Base-by-base conservation (phyloP, 2,888 invertebrate genomes). In the Hydropsyche betteni region DNA sequence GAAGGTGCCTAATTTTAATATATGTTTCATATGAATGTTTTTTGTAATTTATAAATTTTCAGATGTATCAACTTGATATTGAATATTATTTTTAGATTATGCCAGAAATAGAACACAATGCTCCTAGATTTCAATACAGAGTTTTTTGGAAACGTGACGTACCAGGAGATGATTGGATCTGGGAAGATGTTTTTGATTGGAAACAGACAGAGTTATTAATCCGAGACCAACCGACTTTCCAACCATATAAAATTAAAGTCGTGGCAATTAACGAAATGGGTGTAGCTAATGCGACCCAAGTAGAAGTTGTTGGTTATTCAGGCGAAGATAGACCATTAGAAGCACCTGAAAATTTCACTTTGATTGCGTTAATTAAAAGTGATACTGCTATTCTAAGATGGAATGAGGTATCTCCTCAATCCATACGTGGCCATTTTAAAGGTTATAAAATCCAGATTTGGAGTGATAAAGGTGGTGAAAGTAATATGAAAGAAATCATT, bases 371-470 rank as follows among this genome's bases (percentile, higher is more conserved):
- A 34, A 91, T 92, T 51, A 92, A 93, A 14, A 93, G 95, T 53
- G 96, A 94, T 50, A 91, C 92, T 0, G 98, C 97, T 0, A 85
- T 93, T 51, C 90, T 99, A 75, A 91, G 91, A 80, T 99, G 99
- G 99, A 91, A 92, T 82, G 91, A 95, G 0, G 97, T 99, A 0
- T 88, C 92, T 38, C 87, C 91, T 0, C 91, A 92, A 34, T 92
- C 94, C 0, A 91, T 99, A 0, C 90, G 93, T 50, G 99, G 99
- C 7, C 94, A 96, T 85, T 96, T 99, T 85, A 94, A 93, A 81
- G 99, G 98, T 2, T 99, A 99, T 86, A 97, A 96, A 89, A 95
- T 99, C 77, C 95, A 96, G 84, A 97, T 95, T 7, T 99, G 98
- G 98, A 94, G 94, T 1, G 94, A 94, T 73, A 90, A 88, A 70